These are phyloP conservation scores for Urocitellus parryii DNA, from an alignment of 2,113 vertebrate species.

Conservation along the genomic window DNA sequence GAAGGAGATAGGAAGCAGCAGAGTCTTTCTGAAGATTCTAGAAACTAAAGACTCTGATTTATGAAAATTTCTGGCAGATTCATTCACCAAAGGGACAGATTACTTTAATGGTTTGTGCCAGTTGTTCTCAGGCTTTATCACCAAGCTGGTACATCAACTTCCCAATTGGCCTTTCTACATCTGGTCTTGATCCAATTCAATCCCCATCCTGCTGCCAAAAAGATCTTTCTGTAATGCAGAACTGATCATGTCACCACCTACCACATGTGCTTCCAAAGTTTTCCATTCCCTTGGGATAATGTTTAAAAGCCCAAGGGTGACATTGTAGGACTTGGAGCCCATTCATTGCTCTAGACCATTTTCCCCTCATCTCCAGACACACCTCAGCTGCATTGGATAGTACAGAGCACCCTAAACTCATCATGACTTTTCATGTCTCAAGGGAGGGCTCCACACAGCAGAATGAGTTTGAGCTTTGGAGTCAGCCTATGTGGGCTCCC, in stretches of 20 bases:
- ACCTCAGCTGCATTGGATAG: background rate
- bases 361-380: background rate
- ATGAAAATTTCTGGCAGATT: background rate
- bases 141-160: background rate
- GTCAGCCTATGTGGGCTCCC: background rate
- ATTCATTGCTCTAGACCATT: background rate
- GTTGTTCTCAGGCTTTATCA: background rate
- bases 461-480: conserved; percentile 4
- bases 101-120: background rate
- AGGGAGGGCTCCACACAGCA: background rate
- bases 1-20: background rate
- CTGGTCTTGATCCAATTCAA: background rate
- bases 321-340: background rate
- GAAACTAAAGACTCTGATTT: background rate
- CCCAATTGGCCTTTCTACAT: background rate
- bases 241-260: background rate
- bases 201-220: background rate
- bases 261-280: background rate
- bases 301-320: background rate
- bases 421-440: background rate
- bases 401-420: background rate
- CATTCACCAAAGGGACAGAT: background rate
- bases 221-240: background rate
- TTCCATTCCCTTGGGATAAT: background rate
- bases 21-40: background rate